Evolutionary conservation across 2,113 vertebrate genomes (phyloP), one percentile per base, ranked within the genome.

Genomic region (Galeopterus variegatus): DNA sequence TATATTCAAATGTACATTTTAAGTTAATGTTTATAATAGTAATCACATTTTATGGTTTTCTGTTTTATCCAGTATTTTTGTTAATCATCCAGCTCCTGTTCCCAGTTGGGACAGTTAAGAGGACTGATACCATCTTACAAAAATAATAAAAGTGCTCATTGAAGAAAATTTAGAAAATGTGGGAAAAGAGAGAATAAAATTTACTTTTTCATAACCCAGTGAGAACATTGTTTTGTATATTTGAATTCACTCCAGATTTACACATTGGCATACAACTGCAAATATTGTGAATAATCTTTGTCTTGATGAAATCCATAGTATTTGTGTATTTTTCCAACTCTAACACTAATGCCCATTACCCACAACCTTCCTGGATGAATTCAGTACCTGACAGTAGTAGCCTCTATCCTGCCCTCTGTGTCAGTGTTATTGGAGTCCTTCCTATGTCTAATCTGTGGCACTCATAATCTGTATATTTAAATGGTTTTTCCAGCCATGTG

Each of bases 141-240:
- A 84, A 97, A 56, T 56, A 81, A 75, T 86, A 77, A 73, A 81
- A 92, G 31, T 92, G 19, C 60, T 88, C 15, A 50, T 13, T 88
- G 72, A 85, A 76, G 65, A 65, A 79, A 88, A 87, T 33, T 75
- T 50, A 90, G 86, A 41, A 93, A 88, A 83, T 67, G 11, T 84
- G n/a, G 23, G 21, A 31, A 81, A 93, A 77, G 75, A 90, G 67
- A 96, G 36, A 93, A 54, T 88, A 91, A 93, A 84, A 88, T 58
- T 67, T 12, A 90, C 56, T 36, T 81, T 88, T 95, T 85, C 3
- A 18, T 83, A 88, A 48, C 64, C 67, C 52, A 41, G 21, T 45
- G 54, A 83, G 87, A 95, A 19, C 52, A 65, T 76, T 69, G 17
- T 24, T 81, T 77, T 79, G 54, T 83, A 81, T 28, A 36, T 93